A percentile compares a stretch with the other conserved stretches of the same genome.
phyloP scores from a whole-genome alignment of 2,113 vertebrate species.

The Potamarius usumacintae region DNA sequence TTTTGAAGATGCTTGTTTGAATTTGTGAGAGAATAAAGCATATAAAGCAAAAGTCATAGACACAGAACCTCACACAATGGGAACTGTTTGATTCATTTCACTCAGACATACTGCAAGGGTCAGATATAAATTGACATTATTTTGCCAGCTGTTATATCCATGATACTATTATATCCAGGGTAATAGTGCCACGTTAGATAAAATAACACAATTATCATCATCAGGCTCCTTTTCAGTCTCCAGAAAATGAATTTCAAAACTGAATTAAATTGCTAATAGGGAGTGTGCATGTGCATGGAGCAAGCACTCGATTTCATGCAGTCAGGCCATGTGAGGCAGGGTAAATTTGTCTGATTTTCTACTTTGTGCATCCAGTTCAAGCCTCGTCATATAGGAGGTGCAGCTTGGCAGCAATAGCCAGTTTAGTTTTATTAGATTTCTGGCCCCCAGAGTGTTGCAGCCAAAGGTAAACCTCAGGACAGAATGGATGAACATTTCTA shows the following conservation, averaged over 20 bases:
- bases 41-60: neutral
- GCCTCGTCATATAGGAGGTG: conserved; percentile 25
- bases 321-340: conserved; percentile 33
- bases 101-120: neutral
- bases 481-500: conserved; percentile 23
- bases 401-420: conserved; percentile 38
- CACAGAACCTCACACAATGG: conserved; percentile 10
- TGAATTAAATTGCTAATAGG: conserved; percentile 2
- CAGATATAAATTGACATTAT: neutral
- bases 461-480: conserved; percentile 42
- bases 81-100: conserved; percentile 11
- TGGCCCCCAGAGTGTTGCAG: conserved; percentile 38
- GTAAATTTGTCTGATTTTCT: conserved; percentile 51
- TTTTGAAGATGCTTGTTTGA: conserved; percentile 4
- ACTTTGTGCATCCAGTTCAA: conserved; percentile 19
- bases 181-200: conserved; percentile 7
- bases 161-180: conserved; percentile 6
- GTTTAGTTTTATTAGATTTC: conserved; percentile 42
- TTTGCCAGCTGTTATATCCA: conserved; percentile 15
- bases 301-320: conserved; percentile 7
- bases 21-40: conserved; percentile 13
- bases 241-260: conserved; percentile 3
- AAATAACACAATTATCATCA: conserved; percentile 26
- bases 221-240: neutral
- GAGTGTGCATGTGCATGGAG: neutral